Evolutionary conservation across 2,797 vertebrate species (phyloP).

Genomic region (Crocidura indochinensis): DNA sequence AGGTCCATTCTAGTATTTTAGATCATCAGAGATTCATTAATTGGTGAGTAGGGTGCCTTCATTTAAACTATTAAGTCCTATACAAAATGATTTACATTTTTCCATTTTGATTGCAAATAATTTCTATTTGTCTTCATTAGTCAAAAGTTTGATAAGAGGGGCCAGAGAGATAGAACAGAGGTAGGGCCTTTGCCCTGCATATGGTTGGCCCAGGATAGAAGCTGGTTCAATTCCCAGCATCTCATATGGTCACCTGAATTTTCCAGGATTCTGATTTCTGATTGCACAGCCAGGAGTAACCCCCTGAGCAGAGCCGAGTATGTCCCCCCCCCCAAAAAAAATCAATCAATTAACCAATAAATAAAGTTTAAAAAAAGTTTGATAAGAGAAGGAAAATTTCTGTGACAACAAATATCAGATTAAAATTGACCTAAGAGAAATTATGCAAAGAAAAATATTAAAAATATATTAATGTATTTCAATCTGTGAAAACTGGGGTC

Average conservation of each 20-base stretch:
- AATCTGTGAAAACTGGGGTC: not conserved
- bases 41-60: not conserved
- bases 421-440: slow-evolving; percentile 13
- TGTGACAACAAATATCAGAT: not conserved
- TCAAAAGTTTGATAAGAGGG: not conserved
- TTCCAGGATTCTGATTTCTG: too few species aligned
- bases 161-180: too few species aligned
- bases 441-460: not conserved
- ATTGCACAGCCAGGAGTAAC: too few species aligned
- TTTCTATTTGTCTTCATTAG: slow-evolving; percentile 32
- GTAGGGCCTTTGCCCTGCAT: too few species aligned
- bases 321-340: too few species aligned
- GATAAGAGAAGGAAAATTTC: slow-evolving; percentile 30
- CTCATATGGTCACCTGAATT: too few species aligned
- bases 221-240: too few species aligned
- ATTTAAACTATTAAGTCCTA: slow-evolving; percentile 29
- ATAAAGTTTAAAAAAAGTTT: not conserved
- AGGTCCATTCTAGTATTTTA: not conserved
- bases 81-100: not conserved
- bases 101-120: not conserved
- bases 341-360: too few species aligned
- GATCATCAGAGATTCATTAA: not conserved
- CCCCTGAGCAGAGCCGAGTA: too few species aligned
- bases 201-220: too few species aligned
- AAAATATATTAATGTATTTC: not conserved